These are phyloP conservation scores for Drosophila diplacantha DNA, from an alignment of 2,888 invertebrate species.

Conservation along the genomic window DNA sequence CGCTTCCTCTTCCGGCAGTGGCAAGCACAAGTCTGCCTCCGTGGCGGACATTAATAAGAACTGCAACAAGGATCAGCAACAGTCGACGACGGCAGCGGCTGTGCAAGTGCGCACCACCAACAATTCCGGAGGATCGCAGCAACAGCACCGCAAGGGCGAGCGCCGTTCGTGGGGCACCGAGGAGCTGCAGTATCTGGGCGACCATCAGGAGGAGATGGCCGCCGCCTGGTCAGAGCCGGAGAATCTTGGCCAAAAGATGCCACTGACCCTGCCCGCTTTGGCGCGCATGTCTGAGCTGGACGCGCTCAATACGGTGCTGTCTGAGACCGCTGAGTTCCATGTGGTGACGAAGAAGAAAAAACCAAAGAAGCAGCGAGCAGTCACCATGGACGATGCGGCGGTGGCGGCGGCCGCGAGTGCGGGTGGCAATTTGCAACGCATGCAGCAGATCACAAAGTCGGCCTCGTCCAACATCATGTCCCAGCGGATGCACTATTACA, in stretches of 20 bases:
- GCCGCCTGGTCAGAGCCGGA: constrained; percentile 37
- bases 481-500: constrained; percentile 32
- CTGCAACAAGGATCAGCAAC: constrained; percentile 52
- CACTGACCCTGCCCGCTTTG: constrained; percentile 45
- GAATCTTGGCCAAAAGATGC: constrained; percentile 22
- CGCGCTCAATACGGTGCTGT: constrained; percentile 73
- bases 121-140: constrained; percentile 33
- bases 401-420: constrained; percentile 55
- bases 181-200: constrained; percentile 79
- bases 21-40: constrained; percentile 69
- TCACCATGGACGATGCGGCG: constrained; percentile 65
- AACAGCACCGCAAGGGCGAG: constrained; percentile 73
- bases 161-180: constrained; percentile 85
- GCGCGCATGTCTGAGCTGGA: constrained; percentile 72
- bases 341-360: constrained; percentile 90
- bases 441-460: constrained; percentile 71
- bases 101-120: constrained; percentile 25
- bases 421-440: constrained; percentile 67
- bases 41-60: constrained; percentile 72
- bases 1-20: constrained; percentile 18
- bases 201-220: constrained; percentile 48
- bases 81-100: constrained; percentile 1
- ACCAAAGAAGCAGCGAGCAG: constrained; percentile 81
- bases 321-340: constrained; percentile 86
- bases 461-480: constrained; percentile 66